These are phyloP conservation scores for Zosterops pallidus DNA, from an alignment of 2,113 vertebrate genomes.

Conservation along the genomic window DNA sequence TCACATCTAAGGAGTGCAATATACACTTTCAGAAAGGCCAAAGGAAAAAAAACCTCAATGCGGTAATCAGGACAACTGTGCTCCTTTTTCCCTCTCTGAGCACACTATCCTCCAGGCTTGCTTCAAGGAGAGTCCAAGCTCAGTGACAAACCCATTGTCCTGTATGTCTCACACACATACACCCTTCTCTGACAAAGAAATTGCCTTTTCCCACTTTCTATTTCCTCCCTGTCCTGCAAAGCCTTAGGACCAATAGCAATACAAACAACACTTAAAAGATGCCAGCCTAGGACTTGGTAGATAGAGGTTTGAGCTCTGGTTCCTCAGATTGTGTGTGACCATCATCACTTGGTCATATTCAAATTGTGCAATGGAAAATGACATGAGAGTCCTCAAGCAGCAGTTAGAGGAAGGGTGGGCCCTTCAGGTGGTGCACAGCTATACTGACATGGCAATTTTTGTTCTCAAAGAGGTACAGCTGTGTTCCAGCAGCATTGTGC, in stretches of 20 bases:
- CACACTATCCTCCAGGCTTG: neutral
- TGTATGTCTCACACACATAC: neutral
- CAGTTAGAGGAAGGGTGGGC: neutral
- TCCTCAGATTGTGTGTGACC: neutral
- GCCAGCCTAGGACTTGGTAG: neutral
- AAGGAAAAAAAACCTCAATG: neutral
- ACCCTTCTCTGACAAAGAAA: neutral
- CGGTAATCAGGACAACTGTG: neutral
- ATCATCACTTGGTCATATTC: neutral
- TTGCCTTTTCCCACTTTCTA: neutral
- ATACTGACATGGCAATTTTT: neutral
- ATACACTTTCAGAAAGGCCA: neutral
- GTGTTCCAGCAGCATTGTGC: neutral
- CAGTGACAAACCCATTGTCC: neutral
- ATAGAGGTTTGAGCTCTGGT: neutral
- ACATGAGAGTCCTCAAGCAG: neutral
- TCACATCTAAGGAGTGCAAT: neutral
- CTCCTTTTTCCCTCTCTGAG: neutral
- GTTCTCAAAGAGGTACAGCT: neutral
- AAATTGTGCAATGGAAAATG: neutral
- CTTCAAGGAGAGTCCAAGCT: neutral
- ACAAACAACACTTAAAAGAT: neutral
- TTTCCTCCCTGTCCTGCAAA: neutral
- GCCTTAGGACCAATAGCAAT: neutral
- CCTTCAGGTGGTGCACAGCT: neutral